Evolutionary conservation across 2,888 invertebrate genomes (phyloP), one percentile per base, ranked within the genome.

Genomic region (Lapara coniferarum): DNA sequence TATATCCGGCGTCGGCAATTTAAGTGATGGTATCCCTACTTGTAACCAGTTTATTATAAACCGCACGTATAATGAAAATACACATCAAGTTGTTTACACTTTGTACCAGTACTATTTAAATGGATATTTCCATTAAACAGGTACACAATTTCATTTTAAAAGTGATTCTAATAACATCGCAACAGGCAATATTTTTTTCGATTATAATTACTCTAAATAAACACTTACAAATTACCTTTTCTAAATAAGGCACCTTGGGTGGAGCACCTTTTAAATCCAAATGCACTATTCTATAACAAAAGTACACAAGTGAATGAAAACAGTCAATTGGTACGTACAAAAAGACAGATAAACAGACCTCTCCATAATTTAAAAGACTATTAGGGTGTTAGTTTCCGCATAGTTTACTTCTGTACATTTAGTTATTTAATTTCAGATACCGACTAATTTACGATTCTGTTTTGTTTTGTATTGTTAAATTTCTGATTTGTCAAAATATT

Each of bases 261-360:
- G 97, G 97, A 37, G 97, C 97, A 12, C 98, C 98, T 90, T 98
- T 98, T 53, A 98, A 87, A 90, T 98, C 98, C 71, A 98, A 90
- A 87, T 98, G 98, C 14, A 98, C 96, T 71, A 94, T 86, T 78
- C 94, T 94, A 79, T 52, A 85, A 84, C 63, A 75, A 77, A 79
- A 72, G 69, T 30, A 63, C 59, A 66, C 56, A 13, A 57, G 57
- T 69, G 46, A 66, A 12, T 49, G 30, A 30, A 37, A 55, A 37
- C 30, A 53, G 37, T 37, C 12, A n/a, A 53, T 30, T 44, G 7
- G 30, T 37, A 37, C 37, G 37, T 14, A 44, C 10, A 66, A 52
- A 52, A 52, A 53, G 53, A 37, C 53, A 53, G 16, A 51, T 16
- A 53, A 19, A 53, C 66, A 19, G 52, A 53, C 66, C 63, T 63